Evolutionary conservation across 1,140 invertebrate genomes (phyloP).

Genomic region (Pogonognathellus flavescens): DNA sequence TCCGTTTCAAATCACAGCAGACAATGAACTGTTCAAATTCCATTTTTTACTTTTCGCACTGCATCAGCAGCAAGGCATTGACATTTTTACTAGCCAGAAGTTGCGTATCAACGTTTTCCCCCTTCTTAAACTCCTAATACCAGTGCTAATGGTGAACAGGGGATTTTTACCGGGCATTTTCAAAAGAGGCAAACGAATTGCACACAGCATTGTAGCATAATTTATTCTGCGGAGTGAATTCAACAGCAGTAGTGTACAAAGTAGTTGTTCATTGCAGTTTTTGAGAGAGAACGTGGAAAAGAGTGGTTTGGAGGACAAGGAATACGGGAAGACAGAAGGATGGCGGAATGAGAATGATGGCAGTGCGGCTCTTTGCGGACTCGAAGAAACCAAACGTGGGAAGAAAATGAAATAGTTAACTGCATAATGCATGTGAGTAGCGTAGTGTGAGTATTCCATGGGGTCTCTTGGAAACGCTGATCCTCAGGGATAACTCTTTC

Average conservation of each 20-base stretch:
- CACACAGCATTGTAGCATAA: not conserved
- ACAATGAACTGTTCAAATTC: slow-evolving; percentile 11
- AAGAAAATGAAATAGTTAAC: slow-evolving; percentile 62
- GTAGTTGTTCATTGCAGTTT: not conserved
- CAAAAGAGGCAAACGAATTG: not conserved
- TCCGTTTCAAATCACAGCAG: not conserved
- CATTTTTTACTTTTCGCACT: not conserved
- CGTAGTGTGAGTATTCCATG: slow-evolving; percentile 53
- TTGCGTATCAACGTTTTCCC: slow-evolving; percentile 10
- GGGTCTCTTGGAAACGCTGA: slow-evolving; percentile 59
- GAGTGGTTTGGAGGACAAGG: not conserved
- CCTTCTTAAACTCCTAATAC: not conserved
- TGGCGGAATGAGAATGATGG: slow-evolving; percentile 31
- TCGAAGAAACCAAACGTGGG: slow-evolving; percentile 56
- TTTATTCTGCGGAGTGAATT: too few species aligned
- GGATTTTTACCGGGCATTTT: not conserved
- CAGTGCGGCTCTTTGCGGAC: slow-evolving; percentile 41
- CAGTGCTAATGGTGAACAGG: not conserved
- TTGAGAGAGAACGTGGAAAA: not conserved
- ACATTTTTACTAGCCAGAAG: not conserved
- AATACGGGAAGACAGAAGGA: not conserved
- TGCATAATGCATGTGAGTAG: slow-evolving; percentile 61
- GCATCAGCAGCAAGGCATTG: too few species aligned
- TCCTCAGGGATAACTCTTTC: slow-evolving; percentile 61
- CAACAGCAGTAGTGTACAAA: too few species aligned